Percentiles rank a stretch among this genome's conserved stretches.
Conservation (phyloP, 1,140 invertebrate genomes). For the Cepaea nemoralis region DNA sequence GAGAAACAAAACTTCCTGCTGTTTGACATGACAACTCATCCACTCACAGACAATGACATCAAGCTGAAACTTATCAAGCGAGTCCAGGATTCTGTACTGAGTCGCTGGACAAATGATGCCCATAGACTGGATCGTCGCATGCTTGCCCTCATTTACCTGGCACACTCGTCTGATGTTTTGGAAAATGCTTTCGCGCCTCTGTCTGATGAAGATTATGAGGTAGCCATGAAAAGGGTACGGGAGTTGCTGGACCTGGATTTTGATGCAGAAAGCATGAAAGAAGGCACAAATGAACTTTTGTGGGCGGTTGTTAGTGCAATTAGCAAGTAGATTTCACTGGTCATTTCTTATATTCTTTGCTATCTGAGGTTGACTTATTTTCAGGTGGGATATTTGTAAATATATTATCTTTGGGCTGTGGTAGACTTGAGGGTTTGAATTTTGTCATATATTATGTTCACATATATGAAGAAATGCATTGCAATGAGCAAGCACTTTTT, state of each 20-base stretch:
- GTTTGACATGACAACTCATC: conserved; percentile 99
- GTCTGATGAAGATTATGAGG: conserved; percentile 98
- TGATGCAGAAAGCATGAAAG: conserved; percentile 89
- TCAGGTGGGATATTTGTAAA: background rate
- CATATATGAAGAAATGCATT: too few relatives aligned
- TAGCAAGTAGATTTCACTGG: conserved; percentile 82
- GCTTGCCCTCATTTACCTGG: conserved; percentile 92
- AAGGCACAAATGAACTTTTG: conserved; percentile 82
- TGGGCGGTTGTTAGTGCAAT: conserved; percentile 99
- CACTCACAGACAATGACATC: conserved; percentile 93
- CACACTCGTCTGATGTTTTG: conserved; percentile 97
- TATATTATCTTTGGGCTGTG: background rate
- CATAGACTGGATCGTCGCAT: conserved; percentile 96
- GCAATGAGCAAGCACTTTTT: too few relatives aligned
- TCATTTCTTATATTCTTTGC: background rate
- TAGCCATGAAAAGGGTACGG: conserved; percentile 95
- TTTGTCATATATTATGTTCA: too few relatives aligned
- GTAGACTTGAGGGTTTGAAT: too few relatives aligned
- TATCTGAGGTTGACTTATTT: background rate
- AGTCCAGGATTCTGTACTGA: conserved; percentile 95
- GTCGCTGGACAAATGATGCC: conserved; percentile 97
- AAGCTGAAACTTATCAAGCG: conserved; percentile 97
- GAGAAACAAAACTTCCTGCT: conserved; percentile 99
- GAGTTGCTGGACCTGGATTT: conserved; percentile 96
- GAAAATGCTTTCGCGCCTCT: conserved; percentile 99